A percentile compares a stretch with the other conserved stretches of the same genome.
These are phyloP conservation scores for Brotula barbata DNA, from an alignment of 2,797 vertebrate genomes.

Conservation along the genomic window DNA sequence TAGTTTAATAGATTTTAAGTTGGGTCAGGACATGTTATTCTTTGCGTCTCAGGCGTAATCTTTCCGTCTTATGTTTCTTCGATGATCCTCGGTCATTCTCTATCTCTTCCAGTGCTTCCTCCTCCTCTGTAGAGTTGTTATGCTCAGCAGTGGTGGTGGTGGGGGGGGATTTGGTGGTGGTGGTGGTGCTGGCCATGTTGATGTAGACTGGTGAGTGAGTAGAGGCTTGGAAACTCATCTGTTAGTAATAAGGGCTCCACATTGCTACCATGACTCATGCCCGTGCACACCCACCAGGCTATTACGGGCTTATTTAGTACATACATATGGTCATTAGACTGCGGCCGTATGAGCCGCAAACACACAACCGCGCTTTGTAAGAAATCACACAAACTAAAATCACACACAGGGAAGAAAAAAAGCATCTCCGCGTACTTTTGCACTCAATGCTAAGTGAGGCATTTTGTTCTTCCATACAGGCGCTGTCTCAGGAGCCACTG, in stretches of 20 bases:
- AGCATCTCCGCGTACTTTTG: constrained; percentile 24
- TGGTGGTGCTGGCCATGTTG: constrained; percentile 48
- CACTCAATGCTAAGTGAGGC: not conserved
- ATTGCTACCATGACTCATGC: constrained; percentile 77
- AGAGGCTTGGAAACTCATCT: constrained; percentile 79
- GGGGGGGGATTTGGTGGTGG: constrained; percentile 16
- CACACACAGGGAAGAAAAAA: constrained; percentile 42
- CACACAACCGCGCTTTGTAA: constrained; percentile 28
- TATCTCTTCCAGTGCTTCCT: constrained; percentile 13
- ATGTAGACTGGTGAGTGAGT: constrained; percentile 39
- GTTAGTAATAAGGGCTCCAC: constrained; percentile 77
- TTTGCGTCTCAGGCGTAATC: not conserved
- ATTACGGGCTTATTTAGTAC: constrained; percentile 69
- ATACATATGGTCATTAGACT: constrained; percentile 51
- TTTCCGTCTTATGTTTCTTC: not conserved
- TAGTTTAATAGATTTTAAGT: constrained; percentile 1
- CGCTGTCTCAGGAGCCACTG: not conserved
- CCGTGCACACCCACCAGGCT: constrained; percentile 54
- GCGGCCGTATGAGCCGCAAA: constrained; percentile 40
- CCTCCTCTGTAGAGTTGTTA: constrained; percentile 41
- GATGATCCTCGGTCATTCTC: not conserved
- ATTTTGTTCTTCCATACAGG: not conserved
- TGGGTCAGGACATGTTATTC: constrained; percentile 1
- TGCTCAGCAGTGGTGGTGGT: constrained; percentile 43
- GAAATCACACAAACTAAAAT: constrained; percentile 29